Evolutionary conservation across 2,888 invertebrate genomes (phyloP), one percentile per base, ranked within the genome.

Genomic region (Petrolisthes manimaculis): DNA sequence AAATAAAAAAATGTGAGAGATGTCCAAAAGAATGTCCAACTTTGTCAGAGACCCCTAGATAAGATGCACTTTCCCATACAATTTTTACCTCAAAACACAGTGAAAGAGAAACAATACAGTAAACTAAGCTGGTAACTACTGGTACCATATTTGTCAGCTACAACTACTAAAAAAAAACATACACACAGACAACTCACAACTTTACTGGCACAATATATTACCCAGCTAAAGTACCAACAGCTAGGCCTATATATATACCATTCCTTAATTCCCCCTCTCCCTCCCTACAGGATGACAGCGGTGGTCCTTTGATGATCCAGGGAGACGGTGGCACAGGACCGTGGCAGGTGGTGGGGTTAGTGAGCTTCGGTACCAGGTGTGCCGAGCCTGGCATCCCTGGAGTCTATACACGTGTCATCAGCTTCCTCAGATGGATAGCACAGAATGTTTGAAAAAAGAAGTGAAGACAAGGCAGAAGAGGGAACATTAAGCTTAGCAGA

Each of bases 281-380:
- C n/a, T n/a, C n/a, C 37, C 51, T 24, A 4, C 93, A 96, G 96
- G 97, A 96, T 9, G 97, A 97, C 93, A 97, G 96, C 5, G 97
- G 97, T 18, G 97, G 97, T 0, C 97, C 97, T 0, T 93, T 97
- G 74, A 94, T 97, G 93, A 94, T 95, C 92, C 96, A 96, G 92
- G 96, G 56, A 12, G 18, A 96, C 92, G 96, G 56, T 9, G 18
- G 96, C 92, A 95, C 95, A 0, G 82, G 67, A 18, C 95, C 96
- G 82, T 97, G 97, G 97, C 94, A 95, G 0, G 94, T 95, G 56
- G 94, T 96, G 78, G 97, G 97, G 0, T 94, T 97, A 86, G 97
- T 97, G 0, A 97, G 97, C 0, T 97, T 97, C 96, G 97, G 97
- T 14, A 94, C 96, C 67, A 94, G 95, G 4, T 97, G 97, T 92